Conservation (phyloP, 2,113 vertebrate genomes). For the Dasypus novemcinctus region DNA sequence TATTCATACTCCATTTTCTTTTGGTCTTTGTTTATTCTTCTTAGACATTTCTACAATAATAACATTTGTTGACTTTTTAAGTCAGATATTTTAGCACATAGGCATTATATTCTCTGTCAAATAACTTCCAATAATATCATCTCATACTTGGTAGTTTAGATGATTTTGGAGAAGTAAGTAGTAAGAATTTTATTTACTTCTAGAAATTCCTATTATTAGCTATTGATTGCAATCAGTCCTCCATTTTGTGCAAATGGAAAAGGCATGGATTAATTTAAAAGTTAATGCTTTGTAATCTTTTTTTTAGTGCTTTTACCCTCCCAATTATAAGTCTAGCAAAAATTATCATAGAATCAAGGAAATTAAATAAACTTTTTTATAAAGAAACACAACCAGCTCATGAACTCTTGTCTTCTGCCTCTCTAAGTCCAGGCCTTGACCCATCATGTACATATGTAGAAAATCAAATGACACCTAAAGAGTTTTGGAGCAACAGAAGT, state of each 20-base stretch:
- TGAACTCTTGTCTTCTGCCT: background rate
- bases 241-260: background rate
- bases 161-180: background rate
- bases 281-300: background rate
- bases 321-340: background rate
- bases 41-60: background rate
- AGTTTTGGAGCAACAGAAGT: background rate
- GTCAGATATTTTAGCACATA: background rate
- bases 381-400: background rate
- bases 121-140: background rate
- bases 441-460: background rate
- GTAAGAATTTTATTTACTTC: background rate
- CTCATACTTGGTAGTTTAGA: background rate
- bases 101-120: background rate
- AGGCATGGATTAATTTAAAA: background rate
- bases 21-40: background rate
- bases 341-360: background rate
- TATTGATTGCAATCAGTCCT: background rate
- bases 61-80: background rate
- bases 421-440: background rate
- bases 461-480: background rate
- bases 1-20: background rate
- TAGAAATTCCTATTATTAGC: conserved; percentile 1
- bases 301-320: background rate
- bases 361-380: background rate